phyloP scores from a whole-genome alignment of 1,140 invertebrate species.

The Rhyacophila brunnea region DNA sequence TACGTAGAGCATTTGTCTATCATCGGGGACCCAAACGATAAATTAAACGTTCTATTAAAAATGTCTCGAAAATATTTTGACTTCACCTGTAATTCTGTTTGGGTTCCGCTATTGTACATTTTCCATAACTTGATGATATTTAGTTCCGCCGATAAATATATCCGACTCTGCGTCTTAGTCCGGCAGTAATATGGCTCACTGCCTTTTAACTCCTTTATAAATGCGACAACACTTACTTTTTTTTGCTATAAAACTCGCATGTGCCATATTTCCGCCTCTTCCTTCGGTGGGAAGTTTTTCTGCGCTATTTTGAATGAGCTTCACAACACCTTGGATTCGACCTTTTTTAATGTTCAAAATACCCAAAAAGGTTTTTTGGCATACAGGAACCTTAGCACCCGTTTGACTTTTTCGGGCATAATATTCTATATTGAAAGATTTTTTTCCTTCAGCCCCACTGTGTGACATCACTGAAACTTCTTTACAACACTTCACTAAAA shows the following conservation, averaged over 20 bases:
- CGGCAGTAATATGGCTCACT: not conserved
- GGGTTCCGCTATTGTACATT: too few species aligned
- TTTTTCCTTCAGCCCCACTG: not conserved
- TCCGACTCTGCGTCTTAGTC: not conserved
- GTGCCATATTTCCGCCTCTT: not conserved
- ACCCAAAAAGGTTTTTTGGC: not conserved
- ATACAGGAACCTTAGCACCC: not conserved
- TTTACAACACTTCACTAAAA: conserved; percentile 1
- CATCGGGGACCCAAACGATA: too few species aligned
- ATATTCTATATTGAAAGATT: not conserved
- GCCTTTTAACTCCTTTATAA: not conserved
- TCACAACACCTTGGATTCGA: not conserved
- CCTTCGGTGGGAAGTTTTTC: not conserved
- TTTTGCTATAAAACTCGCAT: not conserved
- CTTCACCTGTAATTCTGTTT: too few species aligned
- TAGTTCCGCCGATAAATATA: not conserved
- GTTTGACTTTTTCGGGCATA: not conserved
- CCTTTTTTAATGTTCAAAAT: not conserved
- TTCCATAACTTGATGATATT: too few species aligned
- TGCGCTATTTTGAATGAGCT: not conserved
- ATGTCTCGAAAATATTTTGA: too few species aligned
- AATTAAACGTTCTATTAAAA: too few species aligned
- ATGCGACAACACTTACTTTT: not conserved
- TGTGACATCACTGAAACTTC: not conserved
- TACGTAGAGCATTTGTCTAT: too few species aligned